Conservation (phyloP, 2,888 invertebrate genomes). For the Parnassius smintheus region DNA sequence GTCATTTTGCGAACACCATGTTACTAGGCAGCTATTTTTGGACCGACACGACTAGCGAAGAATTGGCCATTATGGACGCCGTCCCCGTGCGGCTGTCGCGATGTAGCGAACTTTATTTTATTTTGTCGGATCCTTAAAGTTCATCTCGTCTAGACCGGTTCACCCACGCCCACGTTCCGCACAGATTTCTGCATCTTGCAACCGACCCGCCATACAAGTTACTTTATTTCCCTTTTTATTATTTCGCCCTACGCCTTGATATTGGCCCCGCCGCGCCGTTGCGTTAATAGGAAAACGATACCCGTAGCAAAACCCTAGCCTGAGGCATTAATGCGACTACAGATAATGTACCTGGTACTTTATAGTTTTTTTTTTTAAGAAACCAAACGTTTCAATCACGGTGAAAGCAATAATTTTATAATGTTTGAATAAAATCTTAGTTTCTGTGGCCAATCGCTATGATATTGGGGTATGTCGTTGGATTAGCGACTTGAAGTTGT, state of each 20-base stretch:
- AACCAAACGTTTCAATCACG: no score
- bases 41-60: conserved; percentile 31
- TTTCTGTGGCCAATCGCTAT: no score
- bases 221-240: conserved; percentile 74
- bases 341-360: no score
- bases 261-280: conserved; percentile 55
- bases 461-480: no score
- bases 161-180: conserved; percentile 68
- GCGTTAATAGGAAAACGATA: conserved; percentile 65
- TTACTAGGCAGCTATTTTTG: conserved; percentile 19
- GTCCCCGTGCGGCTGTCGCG: conserved; percentile 62
- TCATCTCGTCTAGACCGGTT: conserved; percentile 80
- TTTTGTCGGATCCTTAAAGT: conserved; percentile 75
- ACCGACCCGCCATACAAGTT: conserved; percentile 75
- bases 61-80: conserved; percentile 58
- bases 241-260: conserved; percentile 70
- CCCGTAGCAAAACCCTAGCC: conserved; percentile 40
- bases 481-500: no score
- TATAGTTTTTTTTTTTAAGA: no score
- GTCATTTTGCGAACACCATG: conserved; percentile 1
- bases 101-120: conserved; percentile 66
- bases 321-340: no score
- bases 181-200: conserved; percentile 80
- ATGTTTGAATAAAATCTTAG: no score
- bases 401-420: no score